phyloP scores from a whole-genome alignment of 1,140 invertebrate species.

The Chironomus tepperi region DNA sequence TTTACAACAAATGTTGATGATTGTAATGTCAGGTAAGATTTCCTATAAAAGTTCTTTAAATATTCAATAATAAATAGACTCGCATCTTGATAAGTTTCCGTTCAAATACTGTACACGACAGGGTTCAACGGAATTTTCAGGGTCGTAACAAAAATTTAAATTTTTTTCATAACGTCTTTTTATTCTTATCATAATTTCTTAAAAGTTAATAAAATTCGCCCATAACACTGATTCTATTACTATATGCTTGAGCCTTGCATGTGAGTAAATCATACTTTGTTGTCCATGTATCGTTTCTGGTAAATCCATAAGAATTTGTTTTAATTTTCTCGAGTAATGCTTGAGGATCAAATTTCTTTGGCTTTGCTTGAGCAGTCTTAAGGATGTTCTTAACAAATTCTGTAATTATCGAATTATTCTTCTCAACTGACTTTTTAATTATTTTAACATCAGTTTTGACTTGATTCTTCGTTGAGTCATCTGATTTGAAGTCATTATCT shows the following conservation, averaged over 20 bases:
- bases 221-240: slow-evolving; percentile 53
- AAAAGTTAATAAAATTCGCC: slow-evolving; percentile 49
- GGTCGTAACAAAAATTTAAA: not conserved
- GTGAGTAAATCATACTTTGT: slow-evolving; percentile 47
- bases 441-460: slow-evolving; percentile 28
- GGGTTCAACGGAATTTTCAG: too few species aligned
- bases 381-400: slow-evolving; percentile 27
- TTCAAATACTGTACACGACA: too few species aligned
- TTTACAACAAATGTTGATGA: too few species aligned
- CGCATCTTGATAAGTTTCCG: too few species aligned
- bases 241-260: slow-evolving; percentile 56
- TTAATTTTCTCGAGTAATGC: slow-evolving; percentile 46
- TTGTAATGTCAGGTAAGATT: too few species aligned
- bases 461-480: slow-evolving; percentile 25
- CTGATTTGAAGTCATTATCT: slow-evolving; percentile 25
- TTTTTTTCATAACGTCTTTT: not conserved
- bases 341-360: slow-evolving; percentile 44
- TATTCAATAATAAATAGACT: too few species aligned
- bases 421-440: slow-evolving; percentile 26
- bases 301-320: slow-evolving; percentile 37
- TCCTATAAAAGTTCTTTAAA: too few species aligned
- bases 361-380: slow-evolving; percentile 31
- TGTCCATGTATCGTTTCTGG: slow-evolving; percentile 42
- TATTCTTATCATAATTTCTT: not conserved
- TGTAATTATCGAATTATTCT: slow-evolving; percentile 27